Base-by-base conservation (phyloP, 2,888 invertebrate genomes). In the Carpatolechia fugitivella region DNA sequence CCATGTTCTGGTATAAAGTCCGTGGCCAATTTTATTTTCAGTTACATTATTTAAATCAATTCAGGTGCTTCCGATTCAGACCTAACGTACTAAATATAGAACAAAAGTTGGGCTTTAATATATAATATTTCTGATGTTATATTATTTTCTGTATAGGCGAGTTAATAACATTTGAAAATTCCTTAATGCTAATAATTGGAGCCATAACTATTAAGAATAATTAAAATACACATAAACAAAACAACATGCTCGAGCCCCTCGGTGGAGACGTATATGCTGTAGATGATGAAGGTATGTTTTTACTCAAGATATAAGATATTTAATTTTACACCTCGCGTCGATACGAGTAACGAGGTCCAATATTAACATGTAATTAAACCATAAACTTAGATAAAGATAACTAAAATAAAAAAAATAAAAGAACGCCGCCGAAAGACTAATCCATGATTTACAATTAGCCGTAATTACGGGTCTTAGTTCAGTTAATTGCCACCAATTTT, bases 361-460 rank as follows among this genome's bases (percentile, higher is more conserved):
- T 71, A 74, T 76, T 78, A 80, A 79, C 74, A 67, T 72, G 74
- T 86, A 89, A 89, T 89, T 89, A 89, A 85, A 84, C 74, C 79
- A 87, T 90, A 88, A 90, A 89, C 68, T 74, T 68, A 82, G 84
- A 87, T 87, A 84, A 82, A 82, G 76, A 73, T 73, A 73, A 74
- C 64, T 61, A 62, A 69, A 68, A 64, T 69, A 51, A 40, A 62
- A 69, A 68, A 65, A 69, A 53, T 52, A 76, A 82, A 80, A 80
- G 3, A 77, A 77, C 66, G 69, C 86, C 88, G 82, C 76, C 56
- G 69, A 61, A 59, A 64, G 61, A 64, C 76, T 85, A 85, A 89
- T 87, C 89, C 78, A 69, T 83, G 82, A 87, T 86, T 85, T 87
- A 88, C 83, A 86, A 84, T 52, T 85, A 82, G 67, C 70, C 70